Percentiles rank a stretch among this genome's conserved stretches.
Conservation (phyloP, 1,140 invertebrate species). For the Drosophila pallidifrons region DNA sequence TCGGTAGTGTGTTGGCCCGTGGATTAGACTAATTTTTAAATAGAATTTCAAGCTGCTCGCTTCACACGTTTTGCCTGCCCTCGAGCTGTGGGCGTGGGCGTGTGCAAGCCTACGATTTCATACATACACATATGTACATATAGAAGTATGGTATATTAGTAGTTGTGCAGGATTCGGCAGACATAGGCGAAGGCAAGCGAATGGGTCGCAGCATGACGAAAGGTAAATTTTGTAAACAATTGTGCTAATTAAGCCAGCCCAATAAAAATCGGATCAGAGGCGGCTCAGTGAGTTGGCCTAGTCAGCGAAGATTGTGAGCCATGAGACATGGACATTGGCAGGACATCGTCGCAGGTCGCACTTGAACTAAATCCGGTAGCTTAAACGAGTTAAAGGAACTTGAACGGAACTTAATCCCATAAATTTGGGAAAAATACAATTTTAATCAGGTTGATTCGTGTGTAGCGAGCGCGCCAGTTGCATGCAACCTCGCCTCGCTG, state of each 20-base stretch:
- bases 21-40: constrained; percentile 83
- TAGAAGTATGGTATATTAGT: neutral
- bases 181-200: too few species aligned
- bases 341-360: constrained; percentile 31
- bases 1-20: constrained; percentile 34
- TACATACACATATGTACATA: constrained; percentile 19
- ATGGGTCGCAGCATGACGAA: constrained; percentile 67
- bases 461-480: constrained; percentile 70
- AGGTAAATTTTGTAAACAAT: constrained; percentile 85
- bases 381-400: constrained; percentile 85
- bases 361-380: constrained; percentile 84
- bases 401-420: constrained; percentile 84
- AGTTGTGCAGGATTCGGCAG: neutral
- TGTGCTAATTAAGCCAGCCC: constrained; percentile 84
- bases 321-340: neutral
- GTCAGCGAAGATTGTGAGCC: neutral
- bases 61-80: constrained; percentile 61
- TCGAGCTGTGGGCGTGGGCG: constrained; percentile 78
- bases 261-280: constrained; percentile 75
- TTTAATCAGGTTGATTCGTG: constrained; percentile 84
- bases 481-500: constrained; percentile 26
- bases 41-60: constrained; percentile 60
- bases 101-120: constrained; percentile 70
- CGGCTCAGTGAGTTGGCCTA: constrained; percentile 25
- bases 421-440: constrained; percentile 84